Conservation (phyloP, 2,797 vertebrate species). For the Scomberomorus guttatus region DNA sequence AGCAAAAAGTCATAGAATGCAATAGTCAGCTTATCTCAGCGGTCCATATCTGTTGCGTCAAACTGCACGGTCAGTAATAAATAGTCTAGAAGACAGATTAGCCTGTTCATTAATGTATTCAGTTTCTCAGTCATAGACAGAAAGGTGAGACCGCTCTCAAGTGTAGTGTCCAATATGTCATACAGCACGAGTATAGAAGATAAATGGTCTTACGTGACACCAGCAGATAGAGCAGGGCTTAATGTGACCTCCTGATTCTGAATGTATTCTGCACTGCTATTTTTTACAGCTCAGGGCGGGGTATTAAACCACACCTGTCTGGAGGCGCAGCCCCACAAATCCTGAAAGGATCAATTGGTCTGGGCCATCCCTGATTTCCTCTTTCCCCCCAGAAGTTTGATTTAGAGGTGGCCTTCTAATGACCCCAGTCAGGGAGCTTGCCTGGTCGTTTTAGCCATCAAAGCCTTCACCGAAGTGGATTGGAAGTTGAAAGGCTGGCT, state of each 20-base stretch:
- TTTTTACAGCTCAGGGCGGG: conserved; percentile 43
- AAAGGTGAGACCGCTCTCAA: conserved; percentile 36
- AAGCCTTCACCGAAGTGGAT: conserved; percentile 26
- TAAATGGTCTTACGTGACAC: conserved; percentile 47
- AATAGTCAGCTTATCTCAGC: conserved; percentile 18
- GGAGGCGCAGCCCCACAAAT: conserved; percentile 61
- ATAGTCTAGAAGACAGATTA: conserved; percentile 63
- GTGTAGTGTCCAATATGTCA: conserved; percentile 46
- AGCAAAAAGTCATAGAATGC: not conserved
- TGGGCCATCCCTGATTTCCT: conserved; percentile 44
- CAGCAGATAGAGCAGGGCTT: conserved; percentile 53
- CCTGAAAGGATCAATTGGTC: conserved; percentile 56
- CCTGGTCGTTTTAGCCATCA: conserved; percentile 40
- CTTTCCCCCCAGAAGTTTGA: conserved; percentile 43
- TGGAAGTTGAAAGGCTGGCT: conserved; percentile 46
- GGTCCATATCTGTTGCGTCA: conserved; percentile 41
- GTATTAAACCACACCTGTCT: conserved; percentile 66
- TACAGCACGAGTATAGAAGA: conserved; percentile 55
- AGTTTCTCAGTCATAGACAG: conserved; percentile 54
- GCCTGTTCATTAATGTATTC: conserved; percentile 62
- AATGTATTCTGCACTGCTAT: conserved; percentile 46
- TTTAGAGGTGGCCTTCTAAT: conserved; percentile 69
- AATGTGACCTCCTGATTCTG: conserved; percentile 41
- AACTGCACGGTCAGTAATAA: conserved; percentile 49
- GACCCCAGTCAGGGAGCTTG: conserved; percentile 52